phyloP scores from a whole-genome alignment of 2,797 vertebrate genomes.

The Lacerta bilineata region DNA sequence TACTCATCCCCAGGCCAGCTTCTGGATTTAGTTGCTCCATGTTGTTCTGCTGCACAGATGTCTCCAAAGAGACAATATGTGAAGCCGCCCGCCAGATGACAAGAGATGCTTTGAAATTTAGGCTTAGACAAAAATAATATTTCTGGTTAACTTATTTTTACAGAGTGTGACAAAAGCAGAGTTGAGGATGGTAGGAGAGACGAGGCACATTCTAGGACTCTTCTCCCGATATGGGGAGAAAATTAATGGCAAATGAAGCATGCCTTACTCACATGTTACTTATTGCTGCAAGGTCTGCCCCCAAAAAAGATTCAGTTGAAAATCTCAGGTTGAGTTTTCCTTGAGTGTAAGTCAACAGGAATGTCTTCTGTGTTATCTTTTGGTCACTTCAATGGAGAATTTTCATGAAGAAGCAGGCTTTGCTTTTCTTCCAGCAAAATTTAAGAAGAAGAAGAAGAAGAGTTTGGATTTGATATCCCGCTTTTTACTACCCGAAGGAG shows the following conservation, averaged over 20 bases:
- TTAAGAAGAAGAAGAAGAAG: too few species aligned
- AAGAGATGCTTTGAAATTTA: constrained; percentile 38
- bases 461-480: too few species aligned
- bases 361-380: neutral
- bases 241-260: neutral
- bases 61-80: constrained; percentile 52
- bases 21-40: constrained; percentile 40
- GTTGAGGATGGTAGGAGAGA: constrained; percentile 50
- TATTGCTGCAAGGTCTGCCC: neutral
- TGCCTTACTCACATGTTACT: neutral
- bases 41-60: constrained; percentile 43
- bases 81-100: constrained; percentile 42
- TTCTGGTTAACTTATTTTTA: constrained; percentile 37
- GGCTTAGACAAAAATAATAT: constrained; percentile 38
- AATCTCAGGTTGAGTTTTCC: neutral
- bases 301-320: neutral
- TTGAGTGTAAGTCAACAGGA: neutral
- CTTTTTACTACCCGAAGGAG: too few species aligned
- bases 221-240: neutral
- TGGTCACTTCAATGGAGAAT: neutral
- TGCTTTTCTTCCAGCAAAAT: neutral
- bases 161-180: constrained; percentile 51
- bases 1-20: constrained; percentile 21
- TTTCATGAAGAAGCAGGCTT: too few species aligned
- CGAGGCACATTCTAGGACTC: neutral